Evolutionary conservation across 2,113 vertebrate genomes (phyloP).

Genomic region (Prochilodus magdalenae): DNA sequence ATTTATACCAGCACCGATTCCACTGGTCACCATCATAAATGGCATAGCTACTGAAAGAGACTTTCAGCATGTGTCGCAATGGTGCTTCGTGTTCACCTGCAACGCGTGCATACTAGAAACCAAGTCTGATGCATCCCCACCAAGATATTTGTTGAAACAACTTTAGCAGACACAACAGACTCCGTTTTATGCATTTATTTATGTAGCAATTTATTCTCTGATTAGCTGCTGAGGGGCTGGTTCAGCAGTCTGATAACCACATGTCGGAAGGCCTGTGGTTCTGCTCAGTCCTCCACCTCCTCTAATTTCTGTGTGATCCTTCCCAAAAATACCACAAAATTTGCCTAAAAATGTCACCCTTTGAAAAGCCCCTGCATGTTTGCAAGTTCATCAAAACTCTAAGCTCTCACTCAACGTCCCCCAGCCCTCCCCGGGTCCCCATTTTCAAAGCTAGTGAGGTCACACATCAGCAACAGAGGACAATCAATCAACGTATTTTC

Average conservation of each 20-base stretch:
- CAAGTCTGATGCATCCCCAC: slow-evolving; percentile 6
- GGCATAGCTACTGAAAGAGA: neutral
- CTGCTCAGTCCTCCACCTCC: slow-evolving; percentile 73
- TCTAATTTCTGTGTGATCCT: slow-evolving; percentile 73
- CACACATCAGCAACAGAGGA: slow-evolving; percentile 82
- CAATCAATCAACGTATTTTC: slow-evolving; percentile 74
- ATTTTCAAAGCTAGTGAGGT: slow-evolving; percentile 77
- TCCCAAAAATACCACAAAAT: slow-evolving; percentile 84
- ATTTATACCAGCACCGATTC: neutral
- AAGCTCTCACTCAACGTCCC: slow-evolving; percentile 57
- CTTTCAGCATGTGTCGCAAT: neutral
- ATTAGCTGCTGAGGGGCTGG: slow-evolving; percentile 79
- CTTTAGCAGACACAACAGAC: slow-evolving; percentile 74
- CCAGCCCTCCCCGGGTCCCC: slow-evolving; percentile 58
- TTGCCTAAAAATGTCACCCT: slow-evolving; percentile 60
- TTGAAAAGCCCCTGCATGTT: slow-evolving; percentile 79
- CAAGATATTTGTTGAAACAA: slow-evolving; percentile 62
- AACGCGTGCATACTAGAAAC: neutral
- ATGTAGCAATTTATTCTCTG: slow-evolving; percentile 82
- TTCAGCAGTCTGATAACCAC: slow-evolving; percentile 79
- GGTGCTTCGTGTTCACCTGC: neutral
- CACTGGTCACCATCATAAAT: neutral
- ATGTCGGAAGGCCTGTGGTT: slow-evolving; percentile 74
- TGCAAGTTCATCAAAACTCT: slow-evolving; percentile 73
- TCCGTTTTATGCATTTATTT: slow-evolving; percentile 84